Evolutionary conservation across 2,888 invertebrate species (phyloP).

Genomic region (Drosophila diplacantha): DNA sequence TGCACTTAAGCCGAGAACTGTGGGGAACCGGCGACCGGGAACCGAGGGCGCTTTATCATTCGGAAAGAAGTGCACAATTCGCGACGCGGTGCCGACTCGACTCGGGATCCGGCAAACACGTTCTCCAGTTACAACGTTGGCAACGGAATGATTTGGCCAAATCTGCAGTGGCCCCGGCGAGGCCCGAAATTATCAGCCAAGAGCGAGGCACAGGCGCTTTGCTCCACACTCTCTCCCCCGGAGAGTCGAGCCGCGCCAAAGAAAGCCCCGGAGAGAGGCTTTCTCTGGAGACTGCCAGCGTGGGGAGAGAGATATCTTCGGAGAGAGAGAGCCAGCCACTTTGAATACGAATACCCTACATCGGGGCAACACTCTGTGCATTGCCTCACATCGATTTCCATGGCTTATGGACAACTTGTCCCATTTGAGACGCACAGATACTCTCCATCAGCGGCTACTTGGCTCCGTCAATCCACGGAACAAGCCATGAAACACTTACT

Average conservation of each 20-base stretch:
- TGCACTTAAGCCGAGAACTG: not conserved
- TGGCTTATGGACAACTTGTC: constrained; percentile 7
- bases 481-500: constrained; percentile 8
- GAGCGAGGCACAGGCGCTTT: constrained; percentile 17
- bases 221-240: not conserved
- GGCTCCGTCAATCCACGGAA: constrained; percentile 4
- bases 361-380: constrained; percentile 8
- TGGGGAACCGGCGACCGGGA: not conserved
- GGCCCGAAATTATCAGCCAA: constrained; percentile 42
- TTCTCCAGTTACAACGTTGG: constrained; percentile 59
- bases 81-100: constrained; percentile 27
- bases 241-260: constrained; percentile 5
- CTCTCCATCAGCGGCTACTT: constrained; percentile 20
- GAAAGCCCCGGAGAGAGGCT: constrained; percentile 28
- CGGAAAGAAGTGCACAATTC: constrained; percentile 4
- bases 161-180: constrained; percentile 52
- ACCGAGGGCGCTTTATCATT: constrained; percentile 7
- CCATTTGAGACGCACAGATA: constrained; percentile 9
- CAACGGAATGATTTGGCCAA: constrained; percentile 68
- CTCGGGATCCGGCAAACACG: constrained; percentile 62
- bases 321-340: not conserved
- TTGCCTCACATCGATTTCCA: constrained; percentile 18
- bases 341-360: constrained; percentile 6
- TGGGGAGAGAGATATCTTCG: not conserved
- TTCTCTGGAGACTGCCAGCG: constrained; percentile 8